These are phyloP conservation scores for Xylocampa areola DNA, from an alignment of 2,888 invertebrate species.

Conservation along the genomic window DNA sequence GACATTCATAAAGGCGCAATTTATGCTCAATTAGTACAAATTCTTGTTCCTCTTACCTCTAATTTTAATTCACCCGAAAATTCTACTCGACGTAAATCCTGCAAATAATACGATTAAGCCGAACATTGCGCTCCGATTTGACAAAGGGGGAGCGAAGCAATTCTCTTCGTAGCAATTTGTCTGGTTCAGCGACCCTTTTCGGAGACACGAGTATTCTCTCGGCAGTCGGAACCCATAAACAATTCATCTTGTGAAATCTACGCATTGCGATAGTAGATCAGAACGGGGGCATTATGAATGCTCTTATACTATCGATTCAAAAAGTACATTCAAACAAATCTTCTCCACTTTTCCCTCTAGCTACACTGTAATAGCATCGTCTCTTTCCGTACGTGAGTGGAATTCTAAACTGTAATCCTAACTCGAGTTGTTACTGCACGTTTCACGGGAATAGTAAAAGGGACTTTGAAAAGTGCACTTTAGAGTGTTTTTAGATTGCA, in stretches of 20 bases:
- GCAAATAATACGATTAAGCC: conserved; percentile 78
- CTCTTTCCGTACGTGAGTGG: conserved; percentile 72
- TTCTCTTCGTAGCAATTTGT: conserved; percentile 77
- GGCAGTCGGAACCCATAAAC: conserved; percentile 71
- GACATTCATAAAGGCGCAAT: conserved; percentile 70
- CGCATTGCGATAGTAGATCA: conserved; percentile 65
- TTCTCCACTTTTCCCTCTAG: conserved; percentile 69
- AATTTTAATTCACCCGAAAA: conserved; percentile 71
- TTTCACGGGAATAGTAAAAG: conserved; percentile 69
- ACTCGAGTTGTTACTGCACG: conserved; percentile 65
- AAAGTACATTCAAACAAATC: conserved; percentile 72
- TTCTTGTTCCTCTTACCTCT: conserved; percentile 62
- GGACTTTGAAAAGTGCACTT: conserved; percentile 74
- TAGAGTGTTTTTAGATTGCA: conserved; percentile 75
- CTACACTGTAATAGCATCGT: conserved; percentile 68
- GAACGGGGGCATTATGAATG: conserved; percentile 70
- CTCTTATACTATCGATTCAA: conserved; percentile 72
- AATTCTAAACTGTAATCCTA: conserved; percentile 76
- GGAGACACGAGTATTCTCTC: conserved; percentile 66
- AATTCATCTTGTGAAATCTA: conserved; percentile 77
- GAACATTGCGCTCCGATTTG: conserved; percentile 70
- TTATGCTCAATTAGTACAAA: conserved; percentile 70
- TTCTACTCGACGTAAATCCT: conserved; percentile 72
- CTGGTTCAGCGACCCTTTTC: conserved; percentile 80
- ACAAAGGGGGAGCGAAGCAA: conserved; percentile 70